Conservation (phyloP, 1,140 invertebrate genomes). For the Aphis gossypii region DNA sequence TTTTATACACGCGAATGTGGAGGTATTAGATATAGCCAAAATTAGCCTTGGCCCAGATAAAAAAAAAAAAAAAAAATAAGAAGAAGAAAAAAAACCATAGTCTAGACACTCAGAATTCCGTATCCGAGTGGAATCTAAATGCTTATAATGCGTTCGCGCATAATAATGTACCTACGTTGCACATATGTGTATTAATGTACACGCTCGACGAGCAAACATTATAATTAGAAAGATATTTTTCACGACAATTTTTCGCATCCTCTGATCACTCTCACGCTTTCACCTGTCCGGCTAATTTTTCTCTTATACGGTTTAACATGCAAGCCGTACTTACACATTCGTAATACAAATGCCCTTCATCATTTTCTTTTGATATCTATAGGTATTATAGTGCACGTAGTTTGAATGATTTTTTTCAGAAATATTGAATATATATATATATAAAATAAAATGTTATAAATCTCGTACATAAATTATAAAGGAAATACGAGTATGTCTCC, state of each 20-base stretch:
- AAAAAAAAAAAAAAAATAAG: background rate
- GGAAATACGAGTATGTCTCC: background rate
- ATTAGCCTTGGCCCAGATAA: slow-evolving; percentile 52
- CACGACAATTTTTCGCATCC: background rate
- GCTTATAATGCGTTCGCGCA: background rate
- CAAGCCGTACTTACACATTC: too few relatives aligned
- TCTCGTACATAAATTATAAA: background rate
- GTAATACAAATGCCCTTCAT: background rate
- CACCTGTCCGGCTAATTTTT: background rate
- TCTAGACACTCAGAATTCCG: slow-evolving; percentile 46
- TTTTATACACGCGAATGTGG: background rate
- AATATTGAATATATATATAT: background rate
- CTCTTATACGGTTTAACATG: background rate
- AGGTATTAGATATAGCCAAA: slow-evolving; percentile 20
- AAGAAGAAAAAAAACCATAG: slow-evolving; percentile 12
- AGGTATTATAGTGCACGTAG: too few relatives aligned
- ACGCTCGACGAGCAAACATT: background rate
- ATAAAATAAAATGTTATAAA: background rate
- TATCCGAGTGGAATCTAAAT: slow-evolving; percentile 32
- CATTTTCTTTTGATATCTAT: background rate
- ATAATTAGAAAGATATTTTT: slow-evolving; percentile 10
- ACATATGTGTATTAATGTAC: background rate
- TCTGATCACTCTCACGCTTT: background rate
- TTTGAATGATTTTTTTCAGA: too few relatives aligned
- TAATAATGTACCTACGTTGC: background rate